A percentile compares a stretch with the other conserved stretches of the same genome.
Conservation (phyloP, 1,140 invertebrate genomes). For the Campoletis sonorensis region DNA sequence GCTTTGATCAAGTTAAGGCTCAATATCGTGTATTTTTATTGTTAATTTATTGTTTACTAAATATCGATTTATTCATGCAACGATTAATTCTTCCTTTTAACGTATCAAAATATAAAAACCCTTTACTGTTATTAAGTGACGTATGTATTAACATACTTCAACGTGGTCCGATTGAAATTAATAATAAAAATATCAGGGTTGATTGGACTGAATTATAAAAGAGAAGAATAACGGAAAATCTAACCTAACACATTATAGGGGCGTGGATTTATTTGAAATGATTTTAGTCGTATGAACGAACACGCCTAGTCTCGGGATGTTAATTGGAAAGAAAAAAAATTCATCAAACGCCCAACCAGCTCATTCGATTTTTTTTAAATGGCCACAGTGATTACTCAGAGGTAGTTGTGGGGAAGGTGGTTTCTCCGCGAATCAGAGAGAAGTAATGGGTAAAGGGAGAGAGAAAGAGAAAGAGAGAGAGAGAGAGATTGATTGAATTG, state of each 20-base stretch:
- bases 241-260: neutral
- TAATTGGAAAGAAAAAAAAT: constrained; percentile 33
- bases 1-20: too few relatives aligned
- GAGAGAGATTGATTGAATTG: too few relatives aligned
- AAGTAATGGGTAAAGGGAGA: too few relatives aligned
- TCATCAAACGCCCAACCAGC: constrained; percentile 7
- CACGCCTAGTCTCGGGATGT: neutral
- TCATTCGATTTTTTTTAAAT: constrained; percentile 32
- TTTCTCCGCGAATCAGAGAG: constrained; percentile 1
- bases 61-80: too few relatives aligned
- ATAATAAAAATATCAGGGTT: neutral
- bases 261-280: neutral
- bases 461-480: neutral
- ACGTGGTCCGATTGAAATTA: too few relatives aligned
- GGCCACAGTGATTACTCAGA: constrained; percentile 16
- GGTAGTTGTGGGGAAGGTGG: neutral
- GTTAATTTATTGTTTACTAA: too few relatives aligned
- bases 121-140: too few relatives aligned
- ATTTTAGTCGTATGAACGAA: neutral
- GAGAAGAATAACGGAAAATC: neutral
- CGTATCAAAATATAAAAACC: too few relatives aligned
- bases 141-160: too few relatives aligned
- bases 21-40: too few relatives aligned
- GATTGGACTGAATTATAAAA: neutral
- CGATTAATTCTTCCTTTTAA: too few relatives aligned